A percentile compares a stretch with the other conserved stretches of the same genome.
Evolutionary conservation across 2,888 invertebrate genomes (phyloP).

Genomic region (Lottia scabra): DNA sequence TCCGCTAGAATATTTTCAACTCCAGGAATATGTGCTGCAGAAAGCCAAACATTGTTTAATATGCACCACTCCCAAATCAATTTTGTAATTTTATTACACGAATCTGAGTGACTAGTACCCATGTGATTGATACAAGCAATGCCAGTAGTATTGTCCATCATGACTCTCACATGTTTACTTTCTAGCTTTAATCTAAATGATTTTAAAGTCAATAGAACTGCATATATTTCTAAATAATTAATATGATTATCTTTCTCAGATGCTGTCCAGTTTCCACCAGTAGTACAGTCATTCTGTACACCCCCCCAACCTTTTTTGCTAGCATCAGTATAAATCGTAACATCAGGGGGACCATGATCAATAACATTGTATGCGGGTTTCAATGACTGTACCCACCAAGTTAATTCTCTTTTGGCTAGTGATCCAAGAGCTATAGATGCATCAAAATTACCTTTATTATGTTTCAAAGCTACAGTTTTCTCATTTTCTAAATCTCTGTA

Average conservation of each 20-base stretch:
- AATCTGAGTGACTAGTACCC: conserved; percentile 14
- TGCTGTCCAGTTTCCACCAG: conserved; percentile 10
- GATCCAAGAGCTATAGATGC: neutral
- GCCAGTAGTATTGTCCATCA: conserved; percentile 15
- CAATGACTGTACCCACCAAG: conserved; percentile 20
- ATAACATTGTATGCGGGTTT: neutral
- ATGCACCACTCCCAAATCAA: conserved; percentile 19
- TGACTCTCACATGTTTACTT: conserved; percentile 10
- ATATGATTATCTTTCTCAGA: conserved; percentile 10
- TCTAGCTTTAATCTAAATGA: neutral
- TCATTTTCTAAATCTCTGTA: conserved; percentile 18
- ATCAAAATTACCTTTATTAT: conserved; percentile 22
- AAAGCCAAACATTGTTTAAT: conserved; percentile 15
- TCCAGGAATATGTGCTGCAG: conserved; percentile 18
- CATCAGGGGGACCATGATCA: neutral
- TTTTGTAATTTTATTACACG: conserved; percentile 12
- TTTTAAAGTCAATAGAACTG: neutral
- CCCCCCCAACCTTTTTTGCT: conserved; percentile 12
- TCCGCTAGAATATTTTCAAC: conserved; percentile 17
- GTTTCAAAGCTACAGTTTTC: conserved; percentile 16
- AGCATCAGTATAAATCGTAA: conserved; percentile 7
- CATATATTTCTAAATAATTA: conserved; percentile 11
- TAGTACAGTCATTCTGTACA: neutral
- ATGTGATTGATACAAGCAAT: conserved; percentile 19
- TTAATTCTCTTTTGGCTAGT: conserved; percentile 10